Conservation (phyloP, 2,113 vertebrate species). For the Gallinago undulata region DNA sequence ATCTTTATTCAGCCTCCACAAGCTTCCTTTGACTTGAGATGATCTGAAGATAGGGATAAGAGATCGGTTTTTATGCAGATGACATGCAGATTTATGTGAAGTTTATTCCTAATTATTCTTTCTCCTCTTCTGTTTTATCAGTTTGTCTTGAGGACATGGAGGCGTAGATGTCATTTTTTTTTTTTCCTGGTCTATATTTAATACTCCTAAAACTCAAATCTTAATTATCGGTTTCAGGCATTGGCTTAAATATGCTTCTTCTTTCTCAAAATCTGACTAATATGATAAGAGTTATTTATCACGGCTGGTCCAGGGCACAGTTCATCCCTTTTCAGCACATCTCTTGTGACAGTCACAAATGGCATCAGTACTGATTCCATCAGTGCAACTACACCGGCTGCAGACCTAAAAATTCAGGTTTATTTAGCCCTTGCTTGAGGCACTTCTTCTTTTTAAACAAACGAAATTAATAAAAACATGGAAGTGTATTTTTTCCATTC, state of each 20-base stretch:
- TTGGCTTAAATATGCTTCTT: neutral
- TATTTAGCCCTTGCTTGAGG: neutral
- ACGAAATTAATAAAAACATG: neutral
- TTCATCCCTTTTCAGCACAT: neutral
- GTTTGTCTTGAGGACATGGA: neutral
- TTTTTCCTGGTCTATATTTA: neutral
- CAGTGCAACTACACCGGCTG: neutral
- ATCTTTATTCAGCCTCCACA: neutral
- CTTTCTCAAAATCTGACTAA: neutral
- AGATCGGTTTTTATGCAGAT: neutral
- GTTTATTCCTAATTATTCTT: conserved; percentile 31
- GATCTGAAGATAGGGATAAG: neutral
- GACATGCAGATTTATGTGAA: conserved; percentile 43
- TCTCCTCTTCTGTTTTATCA: neutral
- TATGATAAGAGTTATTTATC: neutral
- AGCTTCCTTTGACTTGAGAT: neutral
- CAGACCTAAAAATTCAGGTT: neutral
- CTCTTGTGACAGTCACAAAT: neutral
- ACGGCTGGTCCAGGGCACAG: neutral
- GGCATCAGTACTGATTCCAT: neutral
- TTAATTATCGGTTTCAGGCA: neutral
- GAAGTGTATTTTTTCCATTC: neutral
- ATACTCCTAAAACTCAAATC: neutral
- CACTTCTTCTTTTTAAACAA: neutral
- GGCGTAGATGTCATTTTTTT: neutral